Evolutionary conservation across 2,797 vertebrate species (phyloP), one percentile per base, ranked within the genome.

Genomic region (Syngnathus acus): DNA sequence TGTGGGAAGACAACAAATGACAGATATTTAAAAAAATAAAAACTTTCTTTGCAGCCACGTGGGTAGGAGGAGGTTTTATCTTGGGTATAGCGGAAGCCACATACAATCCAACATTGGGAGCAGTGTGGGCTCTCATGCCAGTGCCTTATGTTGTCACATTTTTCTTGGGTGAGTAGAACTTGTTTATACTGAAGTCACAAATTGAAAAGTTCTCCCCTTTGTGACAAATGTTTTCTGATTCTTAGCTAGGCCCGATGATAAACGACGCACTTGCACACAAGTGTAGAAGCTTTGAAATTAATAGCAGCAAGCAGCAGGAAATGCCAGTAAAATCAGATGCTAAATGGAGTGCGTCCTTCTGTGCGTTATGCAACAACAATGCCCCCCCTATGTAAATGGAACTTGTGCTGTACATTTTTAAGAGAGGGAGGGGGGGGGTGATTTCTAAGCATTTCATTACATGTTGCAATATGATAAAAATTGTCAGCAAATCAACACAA

Each of bases 61-160:
- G 92, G 91, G 91, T 94, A 47, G 92, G 93, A 68, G 93, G 92
- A 82, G 92, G 91, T 17, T 94, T 92, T 72, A 91, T 94, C 65
- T 85, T 92, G 0, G 91, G 91, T 23, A 93, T 89, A 8, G 92
- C 93, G 70, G 93, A 94, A 73, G 90, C 90, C 0, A 83, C 91
- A 47, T 94, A 94, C 69, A 84, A 91, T 73, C 92, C 93, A 40
- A 91, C 89, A 1, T 82, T 90, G 17, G 92, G 92, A 2, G 80
- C 93, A 2, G 60, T 91, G 51, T 94, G 92, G 93, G 87, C 91
- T 37, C 90, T 93, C 40, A 92, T 89, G 66, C 92, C 92, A 4
- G 75, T 91, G 59, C 90, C 90, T 54, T 93, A 92, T 65, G 87
- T 91, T 4, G 65, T 94, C 63, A 91, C 89, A 67, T 92, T 94